A percentile compares a stretch with the other conserved stretches of the same genome.
Evolutionary conservation across 2,888 invertebrate genomes (phyloP).

Genomic region (Agonum fuliginosum): DNA sequence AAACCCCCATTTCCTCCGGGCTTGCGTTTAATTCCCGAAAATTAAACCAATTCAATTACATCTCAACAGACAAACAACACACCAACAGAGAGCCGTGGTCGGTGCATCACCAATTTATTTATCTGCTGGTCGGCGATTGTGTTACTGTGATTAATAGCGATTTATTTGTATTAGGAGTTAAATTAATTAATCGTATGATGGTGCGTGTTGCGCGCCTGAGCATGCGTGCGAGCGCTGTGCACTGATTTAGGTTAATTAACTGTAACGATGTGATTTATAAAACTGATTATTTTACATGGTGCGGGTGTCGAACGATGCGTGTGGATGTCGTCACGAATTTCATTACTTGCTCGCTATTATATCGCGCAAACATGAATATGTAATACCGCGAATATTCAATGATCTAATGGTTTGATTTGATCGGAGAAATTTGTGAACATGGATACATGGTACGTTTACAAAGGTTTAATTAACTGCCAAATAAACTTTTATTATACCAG

Average conservation of each 20-base stretch:
- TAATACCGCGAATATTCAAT: slow-evolving; percentile 22
- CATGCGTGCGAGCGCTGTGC: slow-evolving; percentile 9
- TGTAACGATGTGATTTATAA: slow-evolving; percentile 57
- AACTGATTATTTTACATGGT: slow-evolving; percentile 51
- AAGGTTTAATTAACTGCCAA: slow-evolving; percentile 16
- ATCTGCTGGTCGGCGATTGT: neutral
- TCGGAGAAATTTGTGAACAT: slow-evolving; percentile 25
- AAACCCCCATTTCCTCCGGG: neutral
- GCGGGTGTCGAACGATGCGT: neutral
- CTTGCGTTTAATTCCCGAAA: slow-evolving; percentile 39
- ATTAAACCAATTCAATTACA: slow-evolving; percentile 47
- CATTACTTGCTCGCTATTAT: slow-evolving; percentile 19
- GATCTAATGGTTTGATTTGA: slow-evolving; percentile 23
- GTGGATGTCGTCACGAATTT: slow-evolving; percentile 12
- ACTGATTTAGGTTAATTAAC: slow-evolving; percentile 57
- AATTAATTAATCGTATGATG: slow-evolving; percentile 44
- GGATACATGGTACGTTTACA: slow-evolving; percentile 11
- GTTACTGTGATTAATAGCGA: slow-evolving; percentile 47
- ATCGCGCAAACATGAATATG: slow-evolving; percentile 22
- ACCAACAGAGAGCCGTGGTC: neutral
- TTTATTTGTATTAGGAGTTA: slow-evolving; percentile 54
- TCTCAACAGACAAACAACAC: slow-evolving; percentile 4
- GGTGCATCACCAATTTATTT: slow-evolving; percentile 43
- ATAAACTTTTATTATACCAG: slow-evolving; percentile 25
- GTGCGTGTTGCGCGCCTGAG: neutral